Percentiles rank a stretch among this genome's conserved stretches.
Evolutionary conservation across 2,113 vertebrate genomes (phyloP).

Genomic region (Orthonyx spaldingii): DNA sequence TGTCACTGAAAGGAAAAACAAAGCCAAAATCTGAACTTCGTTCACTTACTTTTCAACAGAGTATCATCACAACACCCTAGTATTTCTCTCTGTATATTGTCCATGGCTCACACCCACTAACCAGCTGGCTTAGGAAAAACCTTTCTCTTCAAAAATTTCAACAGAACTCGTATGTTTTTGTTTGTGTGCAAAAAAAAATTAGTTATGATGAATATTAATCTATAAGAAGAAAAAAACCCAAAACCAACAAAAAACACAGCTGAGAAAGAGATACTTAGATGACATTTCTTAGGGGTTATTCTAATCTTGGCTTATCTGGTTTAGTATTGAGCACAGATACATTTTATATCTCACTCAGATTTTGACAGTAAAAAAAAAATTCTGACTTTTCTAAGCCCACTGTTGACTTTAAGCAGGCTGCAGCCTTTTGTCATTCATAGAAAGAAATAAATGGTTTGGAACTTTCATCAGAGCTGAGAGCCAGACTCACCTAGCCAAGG

Average conservation of each 20-base stretch:
- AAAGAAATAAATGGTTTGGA: slow-evolving; percentile 19
- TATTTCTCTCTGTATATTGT: background rate
- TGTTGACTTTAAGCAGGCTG: background rate
- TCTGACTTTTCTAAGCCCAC: background rate
- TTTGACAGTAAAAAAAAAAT: background rate
- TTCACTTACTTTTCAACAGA: background rate
- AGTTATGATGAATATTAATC: background rate
- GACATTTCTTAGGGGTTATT: background rate
- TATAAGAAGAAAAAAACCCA: background rate
- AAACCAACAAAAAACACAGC: background rate
- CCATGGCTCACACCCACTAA: slow-evolving; percentile 26
- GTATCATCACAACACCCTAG: background rate
- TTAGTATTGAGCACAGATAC: background rate
- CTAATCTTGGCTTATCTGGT: background rate
- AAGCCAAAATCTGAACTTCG: background rate
- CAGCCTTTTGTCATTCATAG: background rate
- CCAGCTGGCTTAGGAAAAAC: slow-evolving; percentile 28
- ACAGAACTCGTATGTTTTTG: background rate
- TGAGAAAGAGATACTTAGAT: background rate
- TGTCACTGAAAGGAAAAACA: background rate
- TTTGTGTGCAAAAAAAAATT: background rate
- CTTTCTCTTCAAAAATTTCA: background rate
- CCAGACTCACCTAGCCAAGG: slow-evolving; percentile 43
- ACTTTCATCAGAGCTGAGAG: background rate
- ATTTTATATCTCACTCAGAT: background rate